These are phyloP conservation scores for Caerostris darwini DNA, from an alignment of 1,140 invertebrate species.

Conservation along the genomic window DNA sequence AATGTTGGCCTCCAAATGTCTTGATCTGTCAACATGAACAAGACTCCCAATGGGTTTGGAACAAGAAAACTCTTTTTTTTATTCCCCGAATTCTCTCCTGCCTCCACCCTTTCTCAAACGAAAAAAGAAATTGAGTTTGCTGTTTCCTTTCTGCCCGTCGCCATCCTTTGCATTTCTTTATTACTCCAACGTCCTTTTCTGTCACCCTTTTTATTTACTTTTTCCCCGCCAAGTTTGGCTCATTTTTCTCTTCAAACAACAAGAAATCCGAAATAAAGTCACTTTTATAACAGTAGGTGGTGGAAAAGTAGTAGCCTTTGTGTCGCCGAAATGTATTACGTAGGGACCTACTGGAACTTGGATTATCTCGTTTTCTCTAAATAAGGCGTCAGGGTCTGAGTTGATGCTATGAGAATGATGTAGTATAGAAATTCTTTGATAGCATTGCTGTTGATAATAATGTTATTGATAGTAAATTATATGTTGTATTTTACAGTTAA, in stretches of 20 bases:
- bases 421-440: too few relatives aligned
- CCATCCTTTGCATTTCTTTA: neutral
- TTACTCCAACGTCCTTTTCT: neutral
- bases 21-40: neutral
- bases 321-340: neutral
- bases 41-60: neutral
- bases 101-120: too few relatives aligned
- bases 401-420: too few relatives aligned
- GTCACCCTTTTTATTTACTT: neutral
- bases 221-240: neutral
- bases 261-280: conserved; percentile 7
- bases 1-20: neutral
- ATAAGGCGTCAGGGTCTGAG: too few relatives aligned
- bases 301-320: neutral
- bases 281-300: conserved; percentile 16
- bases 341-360: neutral
- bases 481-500: too few relatives aligned
- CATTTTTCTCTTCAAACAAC: conserved; percentile 1
- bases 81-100: too few relatives aligned
- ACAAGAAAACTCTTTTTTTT: too few relatives aligned
- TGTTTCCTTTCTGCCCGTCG: neutral
- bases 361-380: conserved; percentile 1
- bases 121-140: neutral
- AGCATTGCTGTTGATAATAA: too few relatives aligned
- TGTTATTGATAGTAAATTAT: too few relatives aligned